A percentile compares a stretch with the other conserved stretches of the same genome.
Conservation (phyloP, 2,113 vertebrate genomes). For the Sylvia atricapilla region DNA sequence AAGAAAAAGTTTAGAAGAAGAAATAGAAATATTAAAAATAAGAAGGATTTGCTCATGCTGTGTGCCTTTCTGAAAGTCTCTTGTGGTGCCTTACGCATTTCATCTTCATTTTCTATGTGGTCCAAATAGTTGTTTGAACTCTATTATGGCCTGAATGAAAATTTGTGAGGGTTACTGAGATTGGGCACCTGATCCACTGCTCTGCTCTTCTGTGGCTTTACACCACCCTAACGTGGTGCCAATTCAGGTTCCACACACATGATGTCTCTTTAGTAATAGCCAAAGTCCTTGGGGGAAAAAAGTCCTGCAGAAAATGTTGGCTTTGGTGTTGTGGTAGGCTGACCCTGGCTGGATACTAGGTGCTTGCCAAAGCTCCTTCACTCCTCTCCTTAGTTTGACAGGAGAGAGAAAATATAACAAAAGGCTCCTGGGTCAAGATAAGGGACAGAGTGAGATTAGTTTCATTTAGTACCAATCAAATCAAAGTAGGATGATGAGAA, state of each 20-base stretch:
- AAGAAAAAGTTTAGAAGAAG: slow-evolving; percentile 8
- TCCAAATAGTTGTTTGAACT: background rate
- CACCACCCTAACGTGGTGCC: background rate
- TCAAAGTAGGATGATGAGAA: background rate
- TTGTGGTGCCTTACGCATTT: background rate
- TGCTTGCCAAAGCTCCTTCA: background rate
- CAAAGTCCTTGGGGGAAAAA: background rate
- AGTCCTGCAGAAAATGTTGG: background rate
- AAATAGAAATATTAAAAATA: slow-evolving; percentile 43
- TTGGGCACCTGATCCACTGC: background rate
- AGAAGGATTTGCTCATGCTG: slow-evolving; percentile 3
- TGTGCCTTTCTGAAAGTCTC: background rate
- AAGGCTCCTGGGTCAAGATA: background rate
- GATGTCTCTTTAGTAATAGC: background rate
- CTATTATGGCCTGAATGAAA: background rate
- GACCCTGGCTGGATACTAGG: background rate
- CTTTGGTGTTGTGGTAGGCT: background rate
- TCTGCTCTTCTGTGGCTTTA: background rate
- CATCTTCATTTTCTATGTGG: slow-evolving; percentile 13
- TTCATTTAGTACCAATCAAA: background rate
- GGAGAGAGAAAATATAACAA: background rate
- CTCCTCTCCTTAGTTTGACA: background rate
- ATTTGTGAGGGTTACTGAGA: background rate
- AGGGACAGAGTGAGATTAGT: background rate
- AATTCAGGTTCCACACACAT: background rate